Conservation (phyloP, 2,797 vertebrate species). For the Tinamus major region DNA sequence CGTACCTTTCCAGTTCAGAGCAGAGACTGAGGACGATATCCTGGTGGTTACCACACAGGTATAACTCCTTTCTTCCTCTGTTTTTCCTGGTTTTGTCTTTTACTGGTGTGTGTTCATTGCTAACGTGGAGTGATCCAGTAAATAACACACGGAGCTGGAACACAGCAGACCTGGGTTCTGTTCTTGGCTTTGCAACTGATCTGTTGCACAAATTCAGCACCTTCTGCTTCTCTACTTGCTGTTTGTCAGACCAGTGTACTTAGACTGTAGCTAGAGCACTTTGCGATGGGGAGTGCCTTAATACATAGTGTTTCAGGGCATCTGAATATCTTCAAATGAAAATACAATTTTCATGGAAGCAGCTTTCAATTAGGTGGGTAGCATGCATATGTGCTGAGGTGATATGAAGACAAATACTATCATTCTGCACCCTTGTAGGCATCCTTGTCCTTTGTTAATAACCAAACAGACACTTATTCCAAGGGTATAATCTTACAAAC, state of each 20-base stretch:
- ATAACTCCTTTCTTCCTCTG: not conserved
- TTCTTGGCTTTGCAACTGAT: not conserved
- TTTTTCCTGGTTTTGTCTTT: not conserved
- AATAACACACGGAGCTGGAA: not conserved
- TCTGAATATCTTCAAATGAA: not conserved
- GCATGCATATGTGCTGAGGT: not conserved
- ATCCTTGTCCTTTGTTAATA: not conserved
- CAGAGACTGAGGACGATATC: constrained; percentile 83
- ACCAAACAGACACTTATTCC: not conserved
- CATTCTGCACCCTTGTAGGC: not conserved
- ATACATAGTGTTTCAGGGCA: not conserved
- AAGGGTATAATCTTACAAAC: not conserved
- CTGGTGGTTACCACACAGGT: constrained; percentile 92
- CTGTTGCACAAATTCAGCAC: not conserved
- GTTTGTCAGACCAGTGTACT: not conserved
- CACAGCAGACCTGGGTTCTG: not conserved
- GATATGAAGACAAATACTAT: not conserved
- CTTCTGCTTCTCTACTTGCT: not conserved
- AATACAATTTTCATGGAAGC: not conserved
- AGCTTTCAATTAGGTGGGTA: not conserved
- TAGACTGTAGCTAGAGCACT: not conserved
- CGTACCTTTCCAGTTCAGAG: constrained; percentile 88
- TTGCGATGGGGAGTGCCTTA: fast-evolving
- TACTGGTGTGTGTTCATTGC: not conserved
- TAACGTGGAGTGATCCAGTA: fast-evolving